Conservation (phyloP, 2,888 invertebrate genomes). For the Chironomus riparius region DNA sequence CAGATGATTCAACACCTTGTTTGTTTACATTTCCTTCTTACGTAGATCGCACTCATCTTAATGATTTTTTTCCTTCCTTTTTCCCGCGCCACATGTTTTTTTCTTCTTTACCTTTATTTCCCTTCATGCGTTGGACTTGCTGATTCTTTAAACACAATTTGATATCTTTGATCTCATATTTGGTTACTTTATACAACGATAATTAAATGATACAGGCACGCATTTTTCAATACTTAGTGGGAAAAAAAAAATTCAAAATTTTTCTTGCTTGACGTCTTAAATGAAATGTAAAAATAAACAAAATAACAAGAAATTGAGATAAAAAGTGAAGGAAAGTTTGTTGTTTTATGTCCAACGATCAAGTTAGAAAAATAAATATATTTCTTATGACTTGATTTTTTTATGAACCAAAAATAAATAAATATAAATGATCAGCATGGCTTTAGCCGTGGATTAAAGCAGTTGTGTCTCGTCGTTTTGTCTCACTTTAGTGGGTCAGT, state of each 20-base stretch:
- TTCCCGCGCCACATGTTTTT: background rate
- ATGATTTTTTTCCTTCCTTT: background rate
- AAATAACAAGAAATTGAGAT: background rate
- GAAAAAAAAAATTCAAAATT: background rate
- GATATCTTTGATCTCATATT: background rate
- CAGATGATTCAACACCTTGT: background rate
- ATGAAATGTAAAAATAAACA: constrained; percentile 5
- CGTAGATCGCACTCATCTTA: too few species aligned
- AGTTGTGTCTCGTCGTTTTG: too few species aligned
- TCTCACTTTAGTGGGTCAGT: too few species aligned
- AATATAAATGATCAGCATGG: too few species aligned
- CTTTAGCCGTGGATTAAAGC: too few species aligned
- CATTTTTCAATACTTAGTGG: background rate
- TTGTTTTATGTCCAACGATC: background rate
- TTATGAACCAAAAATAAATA: too few species aligned
- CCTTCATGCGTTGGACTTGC: background rate
- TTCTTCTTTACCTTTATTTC: background rate
- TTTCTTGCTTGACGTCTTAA: background rate
- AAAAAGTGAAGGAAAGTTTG: background rate
- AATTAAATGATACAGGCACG: background rate
- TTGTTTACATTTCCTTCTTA: background rate
- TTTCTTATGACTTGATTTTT: too few species aligned
- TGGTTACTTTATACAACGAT: background rate
- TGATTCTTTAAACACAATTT: background rate
- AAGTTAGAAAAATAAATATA: too few species aligned